A percentile compares a stretch with the other conserved stretches of the same genome.
Conservation (phyloP, 2,113 vertebrate genomes). For the Stictonetta naevosa region DNA sequence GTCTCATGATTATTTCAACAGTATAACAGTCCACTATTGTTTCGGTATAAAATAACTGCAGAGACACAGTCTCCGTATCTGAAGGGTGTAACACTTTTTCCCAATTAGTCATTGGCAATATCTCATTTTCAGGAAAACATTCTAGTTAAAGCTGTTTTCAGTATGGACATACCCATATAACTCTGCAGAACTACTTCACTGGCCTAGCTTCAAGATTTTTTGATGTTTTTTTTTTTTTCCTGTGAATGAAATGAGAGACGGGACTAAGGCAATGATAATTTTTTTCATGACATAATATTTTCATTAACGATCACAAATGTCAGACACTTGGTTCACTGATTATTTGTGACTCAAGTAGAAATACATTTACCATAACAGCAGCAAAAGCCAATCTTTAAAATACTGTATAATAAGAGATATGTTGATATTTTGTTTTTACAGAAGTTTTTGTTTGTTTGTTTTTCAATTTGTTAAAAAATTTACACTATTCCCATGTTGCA, state of each 20-base stretch:
- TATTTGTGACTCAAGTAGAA: not conserved
- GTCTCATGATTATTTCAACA: not conserved
- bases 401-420: not conserved
- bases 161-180: not conserved
- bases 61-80: not conserved
- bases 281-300: slow-evolving; percentile 33
- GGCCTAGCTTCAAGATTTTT: not conserved
- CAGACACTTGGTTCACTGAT: not conserved
- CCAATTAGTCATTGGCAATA: not conserved
- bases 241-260: slow-evolving; percentile 14
- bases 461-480: not conserved
- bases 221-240: slow-evolving; percentile 16
- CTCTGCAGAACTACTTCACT: not conserved
- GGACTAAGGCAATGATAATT: slow-evolving; percentile 3
- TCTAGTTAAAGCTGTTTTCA: not conserved
- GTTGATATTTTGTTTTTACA: not conserved
- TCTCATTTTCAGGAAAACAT: not conserved
- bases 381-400: not conserved
- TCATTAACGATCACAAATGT: slow-evolving; percentile 23
- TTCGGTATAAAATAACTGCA: not conserved
- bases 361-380: not conserved
- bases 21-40: not conserved
- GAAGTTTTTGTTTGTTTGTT: not conserved
- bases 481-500: not conserved
- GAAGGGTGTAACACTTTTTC: not conserved